Conservation (phyloP, 2,888 invertebrate genomes). For the Osmoderma eremita region DNA sequence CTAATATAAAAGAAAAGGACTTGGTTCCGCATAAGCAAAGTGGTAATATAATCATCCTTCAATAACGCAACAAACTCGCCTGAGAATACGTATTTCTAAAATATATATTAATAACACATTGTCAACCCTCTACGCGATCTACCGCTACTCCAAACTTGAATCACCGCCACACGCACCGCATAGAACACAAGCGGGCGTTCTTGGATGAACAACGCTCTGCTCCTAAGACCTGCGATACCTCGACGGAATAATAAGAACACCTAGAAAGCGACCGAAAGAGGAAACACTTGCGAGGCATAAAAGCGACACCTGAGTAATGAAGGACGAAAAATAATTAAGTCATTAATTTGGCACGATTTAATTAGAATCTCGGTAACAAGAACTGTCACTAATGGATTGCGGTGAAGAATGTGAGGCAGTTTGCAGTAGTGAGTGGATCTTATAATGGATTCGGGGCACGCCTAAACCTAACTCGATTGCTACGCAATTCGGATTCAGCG, state of each 20-base stretch:
- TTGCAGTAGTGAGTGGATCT: constrained; percentile 33
- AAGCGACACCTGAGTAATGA: constrained; percentile 39
- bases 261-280: not conserved
- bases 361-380: constrained; percentile 39
- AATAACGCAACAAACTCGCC: not conserved
- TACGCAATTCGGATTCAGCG: constrained; percentile 11
- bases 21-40: no score
- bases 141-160: not conserved
- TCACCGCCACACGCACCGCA: constrained; percentile 8
- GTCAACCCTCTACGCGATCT: not conserved
- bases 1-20: no score
- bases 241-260: constrained; percentile 31
- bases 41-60: constrained; percentile 13
- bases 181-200: not conserved
- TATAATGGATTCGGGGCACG: constrained; percentile 32
- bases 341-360: constrained; percentile 42
- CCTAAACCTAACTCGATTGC: constrained; percentile 29
- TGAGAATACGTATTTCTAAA: not conserved
- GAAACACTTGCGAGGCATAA: constrained; percentile 12
- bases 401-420: constrained; percentile 33
- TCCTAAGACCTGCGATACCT: constrained; percentile 13
- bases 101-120: constrained; percentile 10
- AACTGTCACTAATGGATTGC: constrained; percentile 37
- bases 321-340: constrained; percentile 42
- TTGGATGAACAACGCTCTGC: constrained; percentile 18